Evolutionary conservation across 2,888 invertebrate genomes (phyloP), one percentile per base, ranked within the genome.

Genomic region (Epinotia brunnichana): DNA sequence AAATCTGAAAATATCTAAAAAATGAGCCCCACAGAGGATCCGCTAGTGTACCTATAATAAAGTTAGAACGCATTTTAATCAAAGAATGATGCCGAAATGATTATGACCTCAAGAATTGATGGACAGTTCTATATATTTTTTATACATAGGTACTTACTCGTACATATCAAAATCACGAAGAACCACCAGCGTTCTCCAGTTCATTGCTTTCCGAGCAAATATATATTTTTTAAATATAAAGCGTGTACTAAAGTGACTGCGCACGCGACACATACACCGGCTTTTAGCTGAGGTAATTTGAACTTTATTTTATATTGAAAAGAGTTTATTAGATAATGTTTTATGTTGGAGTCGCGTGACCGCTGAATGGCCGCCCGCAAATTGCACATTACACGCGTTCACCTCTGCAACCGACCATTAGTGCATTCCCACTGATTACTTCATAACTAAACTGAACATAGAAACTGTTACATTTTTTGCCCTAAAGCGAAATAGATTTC

Each of bases 381-480:
- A 91, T 92, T 91, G 90, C 89, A 87, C 85, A 90, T 91, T 91
- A 90, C 87, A 89, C 85, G 88, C 85, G 84, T 86, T 87, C 86
- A 83, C 83, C 83, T 80, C 81, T 87, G 90, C 90, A 90, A 90
- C 87, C 86, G 83, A 81, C 87, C 87, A 91, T 91, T 91, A 91
- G 86, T 88, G 88, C 91, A 92, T 90, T 88, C 90, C 86, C 88
- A 83, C 82, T 84, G 87, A 92, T 91, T 91, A 91, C 90, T 87
- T 87, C 88, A 90, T 85, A 88, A 84, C 87, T 87, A 88, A 89
- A 88, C 85, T 87, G 85, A 87, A 86, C 86, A 89, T 88, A 81
- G 87, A 88, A 88, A 88, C 85, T 87, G 85, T 87, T 85, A 87
- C 87, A 87, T 87, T 88, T 86, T 87, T 87, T 83, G 78, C 77